Base-by-base conservation (phyloP, 2,888 invertebrate species). In the Drosophila atripex region DNA sequence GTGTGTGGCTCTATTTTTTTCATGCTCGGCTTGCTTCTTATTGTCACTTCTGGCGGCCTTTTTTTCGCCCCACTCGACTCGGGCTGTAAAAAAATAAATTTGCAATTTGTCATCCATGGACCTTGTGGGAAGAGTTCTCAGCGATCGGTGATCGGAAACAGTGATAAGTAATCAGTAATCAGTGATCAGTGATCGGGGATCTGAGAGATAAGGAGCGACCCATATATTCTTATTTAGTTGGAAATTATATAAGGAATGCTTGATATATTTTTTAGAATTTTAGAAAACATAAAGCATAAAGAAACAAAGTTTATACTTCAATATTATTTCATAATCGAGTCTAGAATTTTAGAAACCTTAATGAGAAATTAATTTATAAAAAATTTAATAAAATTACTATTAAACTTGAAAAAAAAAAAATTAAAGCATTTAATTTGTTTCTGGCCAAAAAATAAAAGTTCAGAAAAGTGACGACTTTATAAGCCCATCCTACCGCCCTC, bases 11-110 rank as follows among this genome's bases (percentile, higher is more conserved):
- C 12, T 49, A 32, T 49, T 61, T 41, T 58, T 63, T 66, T 78
- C 78, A 78, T 79, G 80, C 66, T 69, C 77, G 77, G 74, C 56
- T 72, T 72, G 64, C 49, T 79, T 47, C 46, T 47, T 57, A 57
- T 57, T 57, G 57, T 57, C 39, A 32, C 38, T 47, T 49, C 30
- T 6, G 39, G n/a, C n/a, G 12, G 35, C 18, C 43, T 43, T n/a
- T 35, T 47, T 47, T n/a, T 8, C 14, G 12, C 35, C 14, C 14
- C 9, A 56, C 35, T n/a, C n/a, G n/a, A n/a, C n/a, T n/a, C n/a
- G n/a, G n/a, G n/a, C n/a, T n/a, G n/a, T n/a, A n/a, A n/a, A n/a
- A n/a, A 16, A 39, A 38, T 30, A 47, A 25, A 41, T 23, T 61
- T n/a, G 57, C 30, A 56, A 9, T 60, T 39, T 28, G 45, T 56